These are phyloP conservation scores for Colostygia pectinataria DNA, from an alignment of 2,888 invertebrate species.

Conservation along the genomic window DNA sequence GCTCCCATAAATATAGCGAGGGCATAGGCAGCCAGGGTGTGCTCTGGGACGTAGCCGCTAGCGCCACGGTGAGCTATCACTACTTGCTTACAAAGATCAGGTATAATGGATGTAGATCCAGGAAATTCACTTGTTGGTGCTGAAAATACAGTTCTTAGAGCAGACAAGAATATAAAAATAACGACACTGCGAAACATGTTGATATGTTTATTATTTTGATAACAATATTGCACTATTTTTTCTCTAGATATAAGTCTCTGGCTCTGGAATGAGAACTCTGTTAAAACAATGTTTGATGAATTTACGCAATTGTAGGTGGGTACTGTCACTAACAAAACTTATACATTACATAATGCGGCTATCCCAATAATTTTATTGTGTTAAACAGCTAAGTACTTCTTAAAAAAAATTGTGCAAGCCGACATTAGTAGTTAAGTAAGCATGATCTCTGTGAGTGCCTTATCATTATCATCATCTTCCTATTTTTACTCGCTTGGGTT, in stretches of 20 bases:
- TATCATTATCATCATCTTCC: too few relatives aligned
- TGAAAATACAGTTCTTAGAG: neutral
- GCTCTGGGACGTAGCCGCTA: conserved; percentile 73
- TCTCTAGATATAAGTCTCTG: neutral
- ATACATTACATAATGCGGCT: too few relatives aligned
- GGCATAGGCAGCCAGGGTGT: conserved; percentile 70
- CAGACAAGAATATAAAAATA: conserved; percentile 1
- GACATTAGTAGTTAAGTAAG: too few relatives aligned
- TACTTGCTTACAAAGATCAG: conserved; percentile 23
- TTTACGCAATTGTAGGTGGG: neutral
- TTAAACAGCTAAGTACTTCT: too few relatives aligned
- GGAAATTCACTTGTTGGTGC: conserved; percentile 4
- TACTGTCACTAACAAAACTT: neutral
- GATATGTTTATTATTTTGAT: neutral
- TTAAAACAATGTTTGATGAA: neutral
- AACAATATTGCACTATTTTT: too few relatives aligned
- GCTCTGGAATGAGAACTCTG: neutral
- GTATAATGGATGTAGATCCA: neutral
- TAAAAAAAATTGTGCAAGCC: too few relatives aligned
- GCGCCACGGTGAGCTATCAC: conserved; percentile 55
- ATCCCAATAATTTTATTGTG: too few relatives aligned
- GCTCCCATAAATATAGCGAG: conserved; percentile 62
- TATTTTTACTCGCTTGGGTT: too few relatives aligned
- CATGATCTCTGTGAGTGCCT: too few relatives aligned
- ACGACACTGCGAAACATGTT: conserved; percentile 6